These are phyloP conservation scores for Porites lobata DNA, from an alignment of 92 coral and sea anemone species.

Conservation along the genomic window DNA sequence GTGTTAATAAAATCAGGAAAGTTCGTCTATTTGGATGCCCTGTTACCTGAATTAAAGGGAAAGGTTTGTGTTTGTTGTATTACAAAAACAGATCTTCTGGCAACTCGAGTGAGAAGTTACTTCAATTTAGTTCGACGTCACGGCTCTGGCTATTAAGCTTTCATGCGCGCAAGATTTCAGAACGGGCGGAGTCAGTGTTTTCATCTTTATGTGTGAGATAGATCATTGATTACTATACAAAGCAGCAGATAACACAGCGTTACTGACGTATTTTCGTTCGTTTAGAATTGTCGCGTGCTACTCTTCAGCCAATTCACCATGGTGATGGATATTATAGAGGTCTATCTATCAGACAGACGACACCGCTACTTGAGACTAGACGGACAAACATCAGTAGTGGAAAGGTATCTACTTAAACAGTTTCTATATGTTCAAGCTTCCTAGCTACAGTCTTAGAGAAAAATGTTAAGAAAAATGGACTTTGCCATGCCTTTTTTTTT, in stretches of 20 bases:
- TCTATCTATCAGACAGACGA: slow-evolving; percentile 78
- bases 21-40: slow-evolving; percentile 72
- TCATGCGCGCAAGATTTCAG: too few species aligned
- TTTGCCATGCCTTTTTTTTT: too few species aligned
- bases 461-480: too few species aligned
- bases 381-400: slow-evolving; percentile 84
- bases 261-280: not conserved
- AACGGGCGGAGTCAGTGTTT: too few species aligned
- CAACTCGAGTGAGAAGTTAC: not conserved
- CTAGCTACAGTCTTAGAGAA: too few species aligned
- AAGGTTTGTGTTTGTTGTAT: slow-evolving; percentile 59
- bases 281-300: slow-evolving; percentile 89
- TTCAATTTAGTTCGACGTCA: too few species aligned
- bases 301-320: slow-evolving; percentile 95
- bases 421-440: too few species aligned
- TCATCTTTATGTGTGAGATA: not conserved
- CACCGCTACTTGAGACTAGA: slow-evolving; percentile 88
- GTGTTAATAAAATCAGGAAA: slow-evolving; percentile 86
- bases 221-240: not conserved
- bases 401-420: slow-evolving; percentile 63
- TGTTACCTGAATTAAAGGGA: slow-evolving; percentile 83
- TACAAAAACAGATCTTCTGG: not conserved
- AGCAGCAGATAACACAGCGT: not conserved
- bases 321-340: slow-evolving; percentile 92
- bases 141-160: too few species aligned